Evolutionary conservation across 1,140 invertebrate genomes (phyloP).

Genomic region (Ganaspis sp.): DNA sequence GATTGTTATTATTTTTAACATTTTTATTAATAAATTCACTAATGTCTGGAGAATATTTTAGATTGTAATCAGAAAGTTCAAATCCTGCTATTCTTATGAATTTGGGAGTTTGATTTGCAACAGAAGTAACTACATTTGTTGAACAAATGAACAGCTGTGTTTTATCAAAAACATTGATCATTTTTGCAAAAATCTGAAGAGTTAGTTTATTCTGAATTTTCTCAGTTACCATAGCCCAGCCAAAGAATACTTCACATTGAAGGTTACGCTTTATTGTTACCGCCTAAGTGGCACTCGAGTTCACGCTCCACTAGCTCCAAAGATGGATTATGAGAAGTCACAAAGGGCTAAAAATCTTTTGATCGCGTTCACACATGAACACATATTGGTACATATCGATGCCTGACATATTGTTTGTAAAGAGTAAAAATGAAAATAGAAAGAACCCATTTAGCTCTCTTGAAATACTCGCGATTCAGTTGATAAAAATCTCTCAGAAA

Average conservation of each 20-base stretch:
- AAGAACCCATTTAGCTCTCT: not conserved
- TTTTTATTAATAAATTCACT: too few relatives aligned
- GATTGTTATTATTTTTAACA: too few relatives aligned
- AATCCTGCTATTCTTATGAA: too few relatives aligned
- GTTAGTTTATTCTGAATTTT: too few relatives aligned
- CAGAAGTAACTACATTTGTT: not conserved
- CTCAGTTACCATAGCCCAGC: not conserved
- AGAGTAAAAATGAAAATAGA: not conserved
- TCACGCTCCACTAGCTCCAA: constrained; percentile 32
- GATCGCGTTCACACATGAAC: constrained; percentile 21
- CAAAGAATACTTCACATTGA: constrained; percentile 27
- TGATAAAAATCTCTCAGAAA: not conserved
- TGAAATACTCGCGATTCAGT: not conserved
- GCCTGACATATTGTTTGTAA: not conserved
- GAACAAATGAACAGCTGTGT: not conserved
- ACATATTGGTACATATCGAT: constrained; percentile 9
- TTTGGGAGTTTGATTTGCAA: not conserved
- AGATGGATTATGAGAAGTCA: constrained; percentile 29
- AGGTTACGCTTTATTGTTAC: constrained; percentile 38
- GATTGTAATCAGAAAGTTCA: not conserved
- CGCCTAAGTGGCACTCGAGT: constrained; percentile 34
- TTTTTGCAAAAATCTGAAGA: not conserved
- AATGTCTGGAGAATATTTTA: too few relatives aligned
- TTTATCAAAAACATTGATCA: not conserved
- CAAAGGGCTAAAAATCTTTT: constrained; percentile 32